A percentile compares a stretch with the other conserved stretches of the same genome.
phyloP scores from a whole-genome alignment of 2,797 vertebrate species.

The Coregonus suidteri region DNA sequence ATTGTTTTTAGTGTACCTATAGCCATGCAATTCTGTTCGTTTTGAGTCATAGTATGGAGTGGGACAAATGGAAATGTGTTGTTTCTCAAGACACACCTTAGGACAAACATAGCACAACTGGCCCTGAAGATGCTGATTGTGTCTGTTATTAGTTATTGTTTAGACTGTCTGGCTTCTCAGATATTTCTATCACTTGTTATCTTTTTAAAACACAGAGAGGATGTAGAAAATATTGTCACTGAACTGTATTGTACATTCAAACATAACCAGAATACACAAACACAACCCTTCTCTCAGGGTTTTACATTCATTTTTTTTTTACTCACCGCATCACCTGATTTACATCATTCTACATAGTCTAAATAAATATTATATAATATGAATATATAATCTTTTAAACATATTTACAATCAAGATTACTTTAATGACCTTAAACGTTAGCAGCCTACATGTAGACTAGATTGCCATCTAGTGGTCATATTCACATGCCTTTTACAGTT shows the following conservation, averaged over 20 bases:
- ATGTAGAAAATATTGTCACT: background rate
- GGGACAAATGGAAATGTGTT: background rate
- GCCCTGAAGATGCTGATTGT: background rate
- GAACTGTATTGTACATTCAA: background rate
- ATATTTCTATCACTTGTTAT: background rate
- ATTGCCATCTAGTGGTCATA: background rate
- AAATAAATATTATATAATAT: background rate
- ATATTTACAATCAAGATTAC: background rate
- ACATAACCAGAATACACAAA: background rate
- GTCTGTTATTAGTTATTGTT: background rate
- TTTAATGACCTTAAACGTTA: background rate
- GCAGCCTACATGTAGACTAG: background rate
- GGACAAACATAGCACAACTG: background rate
- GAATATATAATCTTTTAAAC: background rate
- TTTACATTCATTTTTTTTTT: background rate
- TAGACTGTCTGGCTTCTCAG: background rate
- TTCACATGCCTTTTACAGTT: too few relatives aligned
- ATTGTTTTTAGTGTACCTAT: background rate
- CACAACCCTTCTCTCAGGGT: background rate
- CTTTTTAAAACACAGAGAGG: background rate
- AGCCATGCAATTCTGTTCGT: background rate
- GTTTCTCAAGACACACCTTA: background rate
- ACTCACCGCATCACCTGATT: background rate
- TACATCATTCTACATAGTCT: background rate
- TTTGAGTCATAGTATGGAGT: background rate